Evolutionary conservation across 1,140 invertebrate species (phyloP), one percentile per base, ranked within the genome.

Genomic region (Drosophila neocordata): DNA sequence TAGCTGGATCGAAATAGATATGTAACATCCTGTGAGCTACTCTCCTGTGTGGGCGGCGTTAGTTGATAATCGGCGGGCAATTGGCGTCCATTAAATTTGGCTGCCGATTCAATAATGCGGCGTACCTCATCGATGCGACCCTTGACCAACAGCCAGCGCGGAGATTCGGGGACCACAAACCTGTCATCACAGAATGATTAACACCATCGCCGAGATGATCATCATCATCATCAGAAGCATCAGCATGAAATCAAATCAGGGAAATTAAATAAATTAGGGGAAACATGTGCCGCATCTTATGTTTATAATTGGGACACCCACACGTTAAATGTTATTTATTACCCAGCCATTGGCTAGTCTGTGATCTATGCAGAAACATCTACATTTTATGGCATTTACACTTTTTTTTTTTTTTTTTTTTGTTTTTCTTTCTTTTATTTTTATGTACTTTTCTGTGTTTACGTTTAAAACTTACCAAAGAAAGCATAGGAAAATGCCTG

Each of bases 111-210:
- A 53, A 97, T 90, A 62, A 96, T 95, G 48, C 89, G 90, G 69
- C 95, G 93, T 0, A 96, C 95, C 92, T 96, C 94, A 51, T 95
- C 93, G 3, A 93, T 93, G 71, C 94, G 93, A 53, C 96, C 95
- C 88, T 96, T 94, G 22, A 95, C 95, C 27, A 97, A 90, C 15
- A 97, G 92, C 96, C 96, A 97, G 72, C 96, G 93, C 9, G 96
- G 96, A 3, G 96, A 97, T 93, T 97, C 96, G 1, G 96, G 96
- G 20, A 97, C 92, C 15, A 97, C 92, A 93, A 95, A 96, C 93
- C 94, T 95, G 44, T 44, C 58, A 13, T 34, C 53, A 55, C 27
- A 34, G 15, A 2, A 18, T 27, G 24, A 31, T 31, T 31, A 55
- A 34, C 15, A 34, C 7, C 13, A 56, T 11, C 53, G 20, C 11